Base-by-base conservation (phyloP, 2,113 vertebrate genomes). In the Hydropotes inermis region DNA sequence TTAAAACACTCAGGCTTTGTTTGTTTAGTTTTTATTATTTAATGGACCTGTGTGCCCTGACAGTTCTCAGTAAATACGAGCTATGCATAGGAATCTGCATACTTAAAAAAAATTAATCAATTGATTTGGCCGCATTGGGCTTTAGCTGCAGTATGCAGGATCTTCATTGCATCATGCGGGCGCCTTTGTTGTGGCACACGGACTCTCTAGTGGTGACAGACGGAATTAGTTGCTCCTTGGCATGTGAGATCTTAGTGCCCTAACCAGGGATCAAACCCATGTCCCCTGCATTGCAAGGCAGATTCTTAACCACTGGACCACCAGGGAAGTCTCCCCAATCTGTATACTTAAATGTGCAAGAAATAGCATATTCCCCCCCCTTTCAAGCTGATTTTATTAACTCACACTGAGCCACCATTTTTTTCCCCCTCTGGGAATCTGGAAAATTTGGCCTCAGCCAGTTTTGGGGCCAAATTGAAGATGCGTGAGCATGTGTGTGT, bases 401-500 rank as follows among this genome's bases (percentile, higher is more conserved):
- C 82, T 39, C 25, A 54, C 23, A 23, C 6, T 1, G 4, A 70
- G 33, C 14, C 54, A 43, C 57, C 17, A 3, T 21, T 55, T 27
- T 25, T 30, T 47, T 14, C 7, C 25, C 12, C 33, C 45, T 92
- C 39, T 30, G 39, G 10, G 28, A 45, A 57, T 28, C 60, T 50
- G 74, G 50, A 52, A 70, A 86, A 43, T 82, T 91, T 7, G 16
- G 76, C 78, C 2, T 54, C 30, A 70, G 58, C 39, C 33, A 4
- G 4, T 36, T 74, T 45, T 4, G 16, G 87, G 27, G 50, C 23
- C 15, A 52, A 16, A 36, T 27, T 83, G 27, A n/a, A 82, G 39
- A 21, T 21, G 39, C 0, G 0, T 11, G 55, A 25, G 52, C 52
- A 9, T 7, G 55, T 7, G 7, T 23, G 55, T 3, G 12, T 15